Evolutionary conservation across 2,888 invertebrate species (phyloP).

Genomic region (Hyalella azteca): DNA sequence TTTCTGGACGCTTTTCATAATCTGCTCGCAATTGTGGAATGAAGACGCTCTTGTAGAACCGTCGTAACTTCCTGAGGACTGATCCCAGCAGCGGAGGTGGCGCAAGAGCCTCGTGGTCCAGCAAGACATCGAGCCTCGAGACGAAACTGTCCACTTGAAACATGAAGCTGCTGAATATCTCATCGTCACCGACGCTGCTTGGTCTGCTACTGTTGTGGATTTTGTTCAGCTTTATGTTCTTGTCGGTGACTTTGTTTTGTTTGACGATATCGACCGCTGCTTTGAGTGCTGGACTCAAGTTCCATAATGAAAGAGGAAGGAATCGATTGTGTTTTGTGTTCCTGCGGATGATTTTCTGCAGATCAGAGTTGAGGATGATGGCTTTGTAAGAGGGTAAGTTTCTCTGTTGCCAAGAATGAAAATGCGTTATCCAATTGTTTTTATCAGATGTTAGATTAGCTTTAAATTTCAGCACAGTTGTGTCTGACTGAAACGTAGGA

Average conservation of each 20-base stretch:
- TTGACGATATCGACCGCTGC: neutral
- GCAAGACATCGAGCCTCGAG: neutral
- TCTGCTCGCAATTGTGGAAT: slow-evolving; percentile 40
- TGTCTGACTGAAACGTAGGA: slow-evolving; percentile 39
- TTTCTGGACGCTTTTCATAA: neutral
- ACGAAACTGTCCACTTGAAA: neutral
- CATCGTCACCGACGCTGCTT: neutral
- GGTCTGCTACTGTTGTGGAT: neutral
- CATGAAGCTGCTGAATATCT: slow-evolving; percentile 8
- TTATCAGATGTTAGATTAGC: slow-evolving; percentile 32
- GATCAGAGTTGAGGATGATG: neutral
- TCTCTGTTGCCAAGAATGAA: slow-evolving; percentile 18
- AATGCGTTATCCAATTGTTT: slow-evolving; percentile 43
- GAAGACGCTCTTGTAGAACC: slow-evolving; percentile 39
- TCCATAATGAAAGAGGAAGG: neutral
- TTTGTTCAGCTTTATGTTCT: neutral
- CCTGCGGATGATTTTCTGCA: neutral
- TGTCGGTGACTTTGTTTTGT: neutral
- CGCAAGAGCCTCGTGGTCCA: slow-evolving; percentile 45
- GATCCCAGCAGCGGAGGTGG: slow-evolving; percentile 31
- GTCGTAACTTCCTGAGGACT: slow-evolving; percentile 41
- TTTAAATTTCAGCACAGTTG: slow-evolving; percentile 37
- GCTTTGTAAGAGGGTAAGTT: neutral
- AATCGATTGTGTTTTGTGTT: neutral
- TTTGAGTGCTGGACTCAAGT: neutral